Conservation (phyloP, 2,113 vertebrate species). For the Albula glossodonta region DNA sequence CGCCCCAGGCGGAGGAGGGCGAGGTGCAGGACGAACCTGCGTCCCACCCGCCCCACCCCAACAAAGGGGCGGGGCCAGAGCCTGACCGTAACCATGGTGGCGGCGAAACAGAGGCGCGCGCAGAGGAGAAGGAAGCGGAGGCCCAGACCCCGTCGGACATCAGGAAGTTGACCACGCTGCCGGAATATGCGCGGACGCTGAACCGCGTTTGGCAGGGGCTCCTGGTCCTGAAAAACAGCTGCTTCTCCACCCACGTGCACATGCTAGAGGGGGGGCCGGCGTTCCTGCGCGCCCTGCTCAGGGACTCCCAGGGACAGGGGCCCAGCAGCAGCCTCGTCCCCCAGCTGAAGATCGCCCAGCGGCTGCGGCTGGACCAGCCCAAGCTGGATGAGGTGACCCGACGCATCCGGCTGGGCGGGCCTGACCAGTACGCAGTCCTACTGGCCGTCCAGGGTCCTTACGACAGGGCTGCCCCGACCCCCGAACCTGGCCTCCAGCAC, state of each 20-base stretch:
- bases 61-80: constrained; percentile 72
- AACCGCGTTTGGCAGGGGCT: constrained; percentile 90
- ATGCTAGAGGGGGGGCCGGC: constrained; percentile 87
- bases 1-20: constrained; percentile 77
- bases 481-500: constrained; percentile 88
- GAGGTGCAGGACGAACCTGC: constrained; percentile 61
- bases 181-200: constrained; percentile 85
- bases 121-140: constrained; percentile 55
- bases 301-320: constrained; percentile 72
- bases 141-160: constrained; percentile 62
- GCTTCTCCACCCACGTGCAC: constrained; percentile 93
- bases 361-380: constrained; percentile 93
- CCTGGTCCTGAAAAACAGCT: constrained; percentile 96
- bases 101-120: constrained; percentile 58
- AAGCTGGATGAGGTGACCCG: constrained; percentile 94
- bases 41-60: constrained; percentile 64
- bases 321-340: constrained; percentile 64
- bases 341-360: constrained; percentile 96
- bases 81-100: constrained; percentile 82
- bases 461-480: constrained; percentile 64
- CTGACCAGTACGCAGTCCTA: constrained; percentile 87
- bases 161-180: constrained; percentile 78
- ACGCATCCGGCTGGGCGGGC: constrained; percentile 87
- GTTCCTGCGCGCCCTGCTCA: constrained; percentile 82
- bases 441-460: constrained; percentile 86